These are phyloP conservation scores for Listronotus oregonensis DNA, from an alignment of 1,140 invertebrate genomes.

Conservation along the genomic window DNA sequence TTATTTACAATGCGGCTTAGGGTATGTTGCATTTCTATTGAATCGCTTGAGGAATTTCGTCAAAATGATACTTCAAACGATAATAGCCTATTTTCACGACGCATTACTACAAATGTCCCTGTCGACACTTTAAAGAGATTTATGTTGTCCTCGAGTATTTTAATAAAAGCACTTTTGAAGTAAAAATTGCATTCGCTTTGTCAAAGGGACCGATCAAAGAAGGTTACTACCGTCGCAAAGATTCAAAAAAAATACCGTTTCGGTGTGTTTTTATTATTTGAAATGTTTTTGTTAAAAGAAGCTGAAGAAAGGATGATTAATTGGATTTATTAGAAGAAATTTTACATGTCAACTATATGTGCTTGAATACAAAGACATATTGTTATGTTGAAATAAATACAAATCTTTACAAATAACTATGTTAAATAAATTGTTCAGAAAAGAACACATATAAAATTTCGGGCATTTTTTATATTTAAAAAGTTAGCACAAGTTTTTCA, in stretches of 20 bases:
- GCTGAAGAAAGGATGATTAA: conserved; percentile 37
- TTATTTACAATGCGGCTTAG: conserved; percentile 21
- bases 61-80: conserved; percentile 48
- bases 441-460: no score
- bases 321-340: conserved; percentile 20
- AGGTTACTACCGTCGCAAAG: conserved; percentile 19
- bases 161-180: conserved; percentile 45
- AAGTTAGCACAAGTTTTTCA: no score
- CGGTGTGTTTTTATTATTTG: conserved; percentile 9
- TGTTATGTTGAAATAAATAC: conserved; percentile 12
- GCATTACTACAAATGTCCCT: conserved; percentile 45
- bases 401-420: not conserved
- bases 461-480: no score
- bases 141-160: conserved; percentile 42
- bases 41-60: conserved; percentile 34
- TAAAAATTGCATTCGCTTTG: conserved; percentile 43
- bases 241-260: conserved; percentile 19
- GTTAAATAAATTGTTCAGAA: no score
- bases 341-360: conserved; percentile 16
- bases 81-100: conserved; percentile 46
- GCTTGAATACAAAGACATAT: conserved; percentile 10
- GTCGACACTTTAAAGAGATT: conserved; percentile 49
- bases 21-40: conserved; percentile 34
- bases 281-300: conserved; percentile 17
- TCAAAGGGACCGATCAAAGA: conserved; percentile 43